Evolutionary conservation across 2,797 vertebrate genomes (phyloP).

Genomic region (Vireo griseus): DNA sequence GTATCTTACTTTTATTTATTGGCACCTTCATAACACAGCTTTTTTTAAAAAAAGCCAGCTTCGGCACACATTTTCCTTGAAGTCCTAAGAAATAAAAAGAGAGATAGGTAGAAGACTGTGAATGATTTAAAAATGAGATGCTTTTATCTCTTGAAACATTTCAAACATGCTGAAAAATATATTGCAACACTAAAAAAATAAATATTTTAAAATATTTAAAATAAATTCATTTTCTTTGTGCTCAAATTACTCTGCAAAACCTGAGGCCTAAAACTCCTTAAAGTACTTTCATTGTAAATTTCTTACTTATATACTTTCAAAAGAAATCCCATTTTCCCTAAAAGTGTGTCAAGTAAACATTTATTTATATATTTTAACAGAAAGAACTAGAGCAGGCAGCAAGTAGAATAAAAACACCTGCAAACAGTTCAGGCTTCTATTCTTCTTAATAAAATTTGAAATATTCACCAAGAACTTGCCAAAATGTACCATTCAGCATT

Average conservation of each 20-base stretch:
- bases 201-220: slow-evolving; percentile 6
- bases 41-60: slow-evolving; percentile 31
- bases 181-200: not conserved
- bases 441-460: not conserved
- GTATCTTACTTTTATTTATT: not conserved
- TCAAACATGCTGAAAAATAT: slow-evolving; percentile 28
- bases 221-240: not conserved
- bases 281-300: not conserved
- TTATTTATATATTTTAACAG: not conserved
- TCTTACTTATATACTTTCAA: not conserved
- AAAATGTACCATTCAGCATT: not conserved
- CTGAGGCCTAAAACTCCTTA: not conserved
- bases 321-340: not conserved
- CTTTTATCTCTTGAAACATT: slow-evolving; percentile 25
- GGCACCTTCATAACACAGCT: not conserved
- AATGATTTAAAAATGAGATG: slow-evolving; percentile 15
- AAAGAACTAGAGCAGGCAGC: not conserved
- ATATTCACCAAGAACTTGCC: not conserved
- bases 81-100: not conserved
- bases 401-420: not conserved
- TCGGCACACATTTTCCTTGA: not conserved
- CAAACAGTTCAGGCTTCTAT: not conserved
- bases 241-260: not conserved
- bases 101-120: not conserved
- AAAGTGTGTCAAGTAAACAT: not conserved